These are phyloP conservation scores for Lynx canadensis DNA, from an alignment of 2,113 vertebrate genomes.

Conservation along the genomic window DNA sequence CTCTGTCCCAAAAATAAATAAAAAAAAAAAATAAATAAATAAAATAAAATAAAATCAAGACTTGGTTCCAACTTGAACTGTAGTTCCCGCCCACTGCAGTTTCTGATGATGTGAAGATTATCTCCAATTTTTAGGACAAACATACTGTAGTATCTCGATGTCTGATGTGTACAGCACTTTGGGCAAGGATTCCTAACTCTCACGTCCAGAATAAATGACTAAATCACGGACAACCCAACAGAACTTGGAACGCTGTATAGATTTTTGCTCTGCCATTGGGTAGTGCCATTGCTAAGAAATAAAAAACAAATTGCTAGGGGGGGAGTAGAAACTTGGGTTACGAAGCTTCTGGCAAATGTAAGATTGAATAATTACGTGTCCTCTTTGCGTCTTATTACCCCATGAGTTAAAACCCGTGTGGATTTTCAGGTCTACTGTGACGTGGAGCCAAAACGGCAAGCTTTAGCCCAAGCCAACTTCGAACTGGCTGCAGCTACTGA, in stretches of 20 bases:
- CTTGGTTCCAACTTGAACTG: neutral
- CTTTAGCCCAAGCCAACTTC: constrained; percentile 85
- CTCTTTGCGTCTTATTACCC: neutral
- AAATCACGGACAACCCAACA: neutral
- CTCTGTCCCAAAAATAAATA: no score
- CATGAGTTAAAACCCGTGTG: neutral
- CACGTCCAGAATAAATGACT: neutral
- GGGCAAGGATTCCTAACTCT: neutral
- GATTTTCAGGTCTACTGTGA: constrained; percentile 89
- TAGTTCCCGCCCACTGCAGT: neutral
- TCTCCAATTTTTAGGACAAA: neutral
- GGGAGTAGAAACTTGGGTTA: neutral
- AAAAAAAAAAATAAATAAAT: no score
- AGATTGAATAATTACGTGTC: neutral
- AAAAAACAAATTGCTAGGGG: neutral
- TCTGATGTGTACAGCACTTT: neutral
- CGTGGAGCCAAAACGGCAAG: constrained; percentile 87
- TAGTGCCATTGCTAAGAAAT: neutral
- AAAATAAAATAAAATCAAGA: neutral
- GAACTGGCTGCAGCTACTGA: constrained; percentile 87
- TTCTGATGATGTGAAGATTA: neutral
- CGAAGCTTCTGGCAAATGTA: neutral
- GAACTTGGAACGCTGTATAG: neutral
- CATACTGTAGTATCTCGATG: neutral
- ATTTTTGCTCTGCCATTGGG: neutral